Evolutionary conservation across 2,888 invertebrate species (phyloP), one percentile per base, ranked within the genome.

Genomic region (Nomada fucata): DNA sequence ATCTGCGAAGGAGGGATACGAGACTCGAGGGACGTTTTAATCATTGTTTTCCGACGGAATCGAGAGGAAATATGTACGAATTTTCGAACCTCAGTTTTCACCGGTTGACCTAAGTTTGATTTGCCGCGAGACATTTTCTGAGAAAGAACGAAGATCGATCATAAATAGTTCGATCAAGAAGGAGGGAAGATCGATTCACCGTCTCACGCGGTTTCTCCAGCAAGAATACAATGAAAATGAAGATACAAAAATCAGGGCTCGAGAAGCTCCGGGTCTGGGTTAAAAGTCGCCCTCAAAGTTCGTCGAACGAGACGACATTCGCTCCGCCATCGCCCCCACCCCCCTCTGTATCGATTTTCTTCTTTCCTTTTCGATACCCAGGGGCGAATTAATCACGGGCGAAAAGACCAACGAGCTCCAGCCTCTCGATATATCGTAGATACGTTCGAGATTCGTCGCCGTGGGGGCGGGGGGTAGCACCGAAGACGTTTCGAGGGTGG

Each of bases 311-410:
- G 23, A 47, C 64, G 53, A 57, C 57, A 50, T 63, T 26, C 55
- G 61, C 23, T 50, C 20, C 13, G 29, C 50, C n/a, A 13, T 26
- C 65, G 9, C 26, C n/a, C 52, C 13, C 52, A 15, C 5, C 2
- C 47, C 1, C 15, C 52, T 3, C 10, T 20, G 18, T 53, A 70
- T 65, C 70, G 57, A 47, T 76, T 63, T 36, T 20, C 36, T 60
- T 63, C 53, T 23, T 61, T n/a, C 15, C 71, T 47, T 36, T 23
- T 75, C 69, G 73, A 79, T 70, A 47, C 47, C 73, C 9, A 36
- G 65, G 42, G 76, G 60, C 63, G 59, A 76, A 85, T 86, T 86
- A 86, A 86, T 85, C 81, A 74, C 71, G 57, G 42, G 26, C 11
- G 61, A 59, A 26, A 50, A 42, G 63, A 47, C 64, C 64, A 26